A percentile compares a stretch with the other conserved stretches of the same genome.
Conservation (phyloP, 2,113 vertebrate species). For the Aegotheles bennettii region DNA sequence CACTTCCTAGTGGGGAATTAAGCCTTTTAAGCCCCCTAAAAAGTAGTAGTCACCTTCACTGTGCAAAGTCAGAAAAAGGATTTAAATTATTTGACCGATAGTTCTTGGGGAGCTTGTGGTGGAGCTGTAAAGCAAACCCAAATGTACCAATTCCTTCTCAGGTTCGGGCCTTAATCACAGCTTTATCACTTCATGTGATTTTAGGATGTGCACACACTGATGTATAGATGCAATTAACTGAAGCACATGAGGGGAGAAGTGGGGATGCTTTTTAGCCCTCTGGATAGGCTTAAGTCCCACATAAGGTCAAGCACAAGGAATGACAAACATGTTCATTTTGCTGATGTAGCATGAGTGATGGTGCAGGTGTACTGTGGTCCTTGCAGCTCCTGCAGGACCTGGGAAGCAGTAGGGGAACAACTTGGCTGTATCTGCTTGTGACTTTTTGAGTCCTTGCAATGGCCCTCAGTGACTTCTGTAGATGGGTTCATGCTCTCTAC, state of each 20-base stretch:
- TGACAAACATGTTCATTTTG: background rate
- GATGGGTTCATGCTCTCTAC: background rate
- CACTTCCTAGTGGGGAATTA: background rate
- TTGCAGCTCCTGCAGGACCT: background rate
- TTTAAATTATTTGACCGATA: background rate
- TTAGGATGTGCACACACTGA: background rate
- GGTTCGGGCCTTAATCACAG: background rate
- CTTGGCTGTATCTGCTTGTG: background rate
- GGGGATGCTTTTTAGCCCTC: background rate
- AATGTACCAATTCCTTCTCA: background rate
- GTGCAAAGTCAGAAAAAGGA: background rate
- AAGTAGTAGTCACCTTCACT: background rate
- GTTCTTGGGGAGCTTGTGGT: background rate
- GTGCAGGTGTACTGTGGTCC: background rate
- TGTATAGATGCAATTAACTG: background rate
- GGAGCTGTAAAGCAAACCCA: background rate
- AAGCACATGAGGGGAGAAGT: background rate
- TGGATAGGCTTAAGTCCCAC: background rate
- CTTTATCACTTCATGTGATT: background rate
- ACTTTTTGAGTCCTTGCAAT: background rate
- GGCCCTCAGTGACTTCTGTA: fast-evolving
- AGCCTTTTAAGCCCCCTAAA: background rate
- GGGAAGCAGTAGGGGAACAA: background rate
- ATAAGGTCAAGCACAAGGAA: background rate
- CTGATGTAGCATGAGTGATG: background rate